These are phyloP conservation scores for Parnassius glacialis DNA, from an alignment of 2,888 invertebrate genomes.

Conservation along the genomic window DNA sequence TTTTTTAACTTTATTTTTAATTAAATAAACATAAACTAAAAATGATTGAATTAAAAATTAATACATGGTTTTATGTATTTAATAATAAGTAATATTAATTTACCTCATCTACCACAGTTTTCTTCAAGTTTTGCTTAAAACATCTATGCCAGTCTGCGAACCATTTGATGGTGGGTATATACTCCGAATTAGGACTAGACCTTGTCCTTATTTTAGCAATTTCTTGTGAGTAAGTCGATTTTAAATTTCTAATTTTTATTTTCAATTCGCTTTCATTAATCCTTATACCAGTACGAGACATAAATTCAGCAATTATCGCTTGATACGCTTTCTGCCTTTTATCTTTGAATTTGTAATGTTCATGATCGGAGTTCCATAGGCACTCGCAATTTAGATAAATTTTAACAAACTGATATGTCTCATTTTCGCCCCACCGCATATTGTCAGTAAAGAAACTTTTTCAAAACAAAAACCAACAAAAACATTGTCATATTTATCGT, in stretches of 20 bases:
- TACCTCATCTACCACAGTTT: slow-evolving; percentile 25
- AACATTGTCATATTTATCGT: no score
- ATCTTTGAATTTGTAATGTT: slow-evolving; percentile 55
- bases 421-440: slow-evolving; percentile 69
- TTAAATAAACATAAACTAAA: no score
- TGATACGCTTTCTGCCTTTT: slow-evolving; percentile 54
- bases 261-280: slow-evolving; percentile 50
- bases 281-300: slow-evolving; percentile 49
- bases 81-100: background rate
- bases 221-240: slow-evolving; percentile 60
- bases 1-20: no score
- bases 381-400: slow-evolving; percentile 62
- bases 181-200: slow-evolving; percentile 43
- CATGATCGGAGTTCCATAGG: slow-evolving; percentile 64
- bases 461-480: no score
- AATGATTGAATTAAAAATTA: no score
- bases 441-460: slow-evolving; percentile 5
- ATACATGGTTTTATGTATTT: no score
- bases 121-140: slow-evolving; percentile 29
- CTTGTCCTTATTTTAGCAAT: slow-evolving; percentile 54
- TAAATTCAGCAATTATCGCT: slow-evolving; percentile 50
- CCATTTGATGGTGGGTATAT: slow-evolving; percentile 58
- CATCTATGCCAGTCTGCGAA: slow-evolving; percentile 55
- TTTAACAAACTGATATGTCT: slow-evolving; percentile 69
- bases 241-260: slow-evolving; percentile 57